Percentiles rank a stretch among this genome's conserved stretches.
Evolutionary conservation across 2,888 invertebrate genomes (phyloP).

Genomic region (Diplazon laetatorius): DNA sequence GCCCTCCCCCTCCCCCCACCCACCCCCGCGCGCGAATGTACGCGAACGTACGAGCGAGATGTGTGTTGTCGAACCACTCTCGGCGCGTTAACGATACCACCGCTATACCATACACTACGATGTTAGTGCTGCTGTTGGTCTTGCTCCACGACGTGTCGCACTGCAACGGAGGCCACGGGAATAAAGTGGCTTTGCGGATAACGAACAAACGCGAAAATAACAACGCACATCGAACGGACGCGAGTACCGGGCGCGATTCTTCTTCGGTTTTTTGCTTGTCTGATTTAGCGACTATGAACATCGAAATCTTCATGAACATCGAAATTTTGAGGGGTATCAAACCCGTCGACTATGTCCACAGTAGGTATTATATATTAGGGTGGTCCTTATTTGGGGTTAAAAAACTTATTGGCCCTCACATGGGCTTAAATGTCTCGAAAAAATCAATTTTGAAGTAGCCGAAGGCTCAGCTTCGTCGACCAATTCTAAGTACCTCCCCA

Average conservation of each 20-base stretch:
- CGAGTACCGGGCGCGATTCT: conserved; percentile 46
- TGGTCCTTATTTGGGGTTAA: too few species aligned
- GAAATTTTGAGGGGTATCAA: neutral
- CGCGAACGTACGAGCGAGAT: conserved; percentile 34
- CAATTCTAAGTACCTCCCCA: too few species aligned
- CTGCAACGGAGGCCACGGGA: conserved; percentile 40
- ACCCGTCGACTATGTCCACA: too few species aligned
- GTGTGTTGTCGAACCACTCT: conserved; percentile 42
- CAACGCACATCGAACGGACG: conserved; percentile 23
- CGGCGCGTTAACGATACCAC: conserved; percentile 58
- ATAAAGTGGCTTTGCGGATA: conserved; percentile 46
- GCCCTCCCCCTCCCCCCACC: too few species aligned
- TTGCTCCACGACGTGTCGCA: conserved; percentile 32
- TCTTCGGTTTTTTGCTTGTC: conserved; percentile 42
- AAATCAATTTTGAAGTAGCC: too few species aligned
- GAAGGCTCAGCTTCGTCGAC: too few species aligned
- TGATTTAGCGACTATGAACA: conserved; percentile 19
- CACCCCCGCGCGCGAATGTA: conserved; percentile 64
- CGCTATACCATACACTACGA: conserved; percentile 39
- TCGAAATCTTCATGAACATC: conserved; percentile 37
- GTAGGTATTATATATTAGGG: too few species aligned
- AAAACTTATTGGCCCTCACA: too few species aligned
- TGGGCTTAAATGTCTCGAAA: too few species aligned
- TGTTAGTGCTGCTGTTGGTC: conserved; percentile 46
- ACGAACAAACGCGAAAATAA: neutral